Evolutionary conservation across 2,888 invertebrate genomes (phyloP), one percentile per base, ranked within the genome.

Genomic region (Lottia gigantea): DNA sequence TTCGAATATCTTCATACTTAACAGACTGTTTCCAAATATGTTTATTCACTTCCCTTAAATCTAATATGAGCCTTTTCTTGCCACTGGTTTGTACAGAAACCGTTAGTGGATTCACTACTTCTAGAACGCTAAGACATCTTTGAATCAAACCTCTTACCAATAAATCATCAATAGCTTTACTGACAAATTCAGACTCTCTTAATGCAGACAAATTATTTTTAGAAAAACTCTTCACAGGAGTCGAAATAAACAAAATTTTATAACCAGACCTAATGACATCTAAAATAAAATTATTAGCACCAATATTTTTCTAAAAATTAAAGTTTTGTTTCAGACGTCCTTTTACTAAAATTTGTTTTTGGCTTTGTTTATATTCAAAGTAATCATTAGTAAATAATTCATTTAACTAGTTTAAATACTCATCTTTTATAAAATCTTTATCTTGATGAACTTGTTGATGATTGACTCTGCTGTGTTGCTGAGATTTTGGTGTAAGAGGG

Each of bases 51-150:
- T 46, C 65, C 40, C 74, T 64, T n/a, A 76, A 64, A 73, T 74
- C 74, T 66, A 76, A 65, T 23, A 76, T 74, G 1, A 74, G 40
- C 55, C 71, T 64, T 70, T 70, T 73, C 45, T 74, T 74, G 19
- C 66, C 65, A n/a, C 4, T 68, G 40, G 19, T 65, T 6, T 31
- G 49, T 26, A 72, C 62, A 61, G 72, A 70, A 31, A 76, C 71
- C 16, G 74, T 47, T 4, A 76, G n/a, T 14, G 73, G 71, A 66
- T 71, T 71, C 16, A 73, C 73, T n/a, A 72, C 66, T 62, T 25
- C 40, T 26, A 68, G 70, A 23, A 19, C 25, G 31, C n/a, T 7
- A 19, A 46, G 1, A 68, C 66, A 66, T 62, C 68, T 67, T 14
- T 46, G 61, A 7, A 74, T 66, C 14, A 70, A 62, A 46, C 68